Evolutionary conservation across 2,888 invertebrate genomes (phyloP), one percentile per base, ranked within the genome.

Genomic region (Coleophora deauratella): DNA sequence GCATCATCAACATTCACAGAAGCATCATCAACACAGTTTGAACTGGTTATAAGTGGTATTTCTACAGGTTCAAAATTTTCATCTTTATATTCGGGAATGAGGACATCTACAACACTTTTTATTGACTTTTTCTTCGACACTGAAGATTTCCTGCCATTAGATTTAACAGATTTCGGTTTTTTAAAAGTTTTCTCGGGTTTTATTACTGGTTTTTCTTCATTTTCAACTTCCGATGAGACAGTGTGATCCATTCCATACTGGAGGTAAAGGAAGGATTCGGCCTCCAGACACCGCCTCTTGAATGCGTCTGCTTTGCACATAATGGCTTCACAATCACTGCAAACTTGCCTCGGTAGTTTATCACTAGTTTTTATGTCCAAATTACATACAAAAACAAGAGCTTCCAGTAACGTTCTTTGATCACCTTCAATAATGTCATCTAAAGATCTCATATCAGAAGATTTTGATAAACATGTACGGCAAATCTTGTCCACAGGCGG

Each of bases 291-390:
- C 2, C 67, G 71, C n/a, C 64, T 65, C 55, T 72, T 79, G 40
- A 84, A 81, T 14, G 66, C 63, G 27, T 77, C 67, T 14, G 71
- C 65, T 46, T 71, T 73, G 27, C 52, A 55, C 56, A 84, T 54
- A 13, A 65, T 55, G 21, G 48, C 33, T 43, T 70, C 69, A 46
- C 84, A 85, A 21, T 71, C 70, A 37, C 46, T 47, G 53, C 84
- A 85, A 41, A 85, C 64, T 46, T 77, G 76, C 55, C 76, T 72
- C 0, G 84, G 79, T 33, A 74, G 57, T 41, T 45, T 57, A 50
- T 76, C 69, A 28, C 61, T 65, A 10, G 52, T 47, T 51, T 57
- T 61, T 49, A 78, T 55, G 46, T 66, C 59, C 42, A 72, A 59
- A 63, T 74, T 70, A 13, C 66, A 59, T 14, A 74, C 57, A 53